Evolutionary conservation across 2,888 invertebrate genomes (phyloP), one percentile per base, ranked within the genome.

Genomic region (Apamea sordens): DNA sequence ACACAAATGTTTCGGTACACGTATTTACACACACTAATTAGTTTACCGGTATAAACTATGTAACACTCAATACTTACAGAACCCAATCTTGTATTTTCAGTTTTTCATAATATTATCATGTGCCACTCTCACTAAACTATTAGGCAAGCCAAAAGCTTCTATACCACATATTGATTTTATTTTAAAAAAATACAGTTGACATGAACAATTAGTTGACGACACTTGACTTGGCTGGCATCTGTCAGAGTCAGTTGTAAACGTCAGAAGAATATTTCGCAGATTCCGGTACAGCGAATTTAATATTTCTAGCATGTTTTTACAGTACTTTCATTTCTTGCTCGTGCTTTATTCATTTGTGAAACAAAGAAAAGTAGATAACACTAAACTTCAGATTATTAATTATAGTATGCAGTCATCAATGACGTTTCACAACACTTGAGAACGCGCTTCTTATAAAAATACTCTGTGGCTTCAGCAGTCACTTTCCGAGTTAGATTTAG

Each of bases 401-500:
- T 68, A 21, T 10, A 47, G 5, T 64, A 50, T 24, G 21, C 67
- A 72, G 28, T 85, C 76, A 77, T 73, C 67, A 71, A 18, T 87
- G 76, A 84, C 85, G 85, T 85, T 80, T 75, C 59, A 47, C 41
- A 61, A 65, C 21, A 69, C 53, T 63, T 41, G 53, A 41, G 76
- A 84, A 76, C 79, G 76, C 67, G 47, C 61, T 72, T 32, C 32
- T 1, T 1, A 32, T 32, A 32, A 32, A 32, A 32, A 32, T 32
- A 32, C 32, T 32, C 32, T 32, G 32, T 32, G 32, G 32, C 32
- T 32, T 69, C 53, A 53, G 24, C 53, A 71, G 67, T 80, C 53
- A 76, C 64, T 72, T 84, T 50, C 24, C 21, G n/a, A 76, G 82
- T 63, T 85, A 86, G 80, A 89, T 90, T 63, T 85, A 86, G 80